Evolutionary conservation across 2,797 vertebrate genomes (phyloP).

Genomic region (Hyperoplus lanceolatus): DNA sequence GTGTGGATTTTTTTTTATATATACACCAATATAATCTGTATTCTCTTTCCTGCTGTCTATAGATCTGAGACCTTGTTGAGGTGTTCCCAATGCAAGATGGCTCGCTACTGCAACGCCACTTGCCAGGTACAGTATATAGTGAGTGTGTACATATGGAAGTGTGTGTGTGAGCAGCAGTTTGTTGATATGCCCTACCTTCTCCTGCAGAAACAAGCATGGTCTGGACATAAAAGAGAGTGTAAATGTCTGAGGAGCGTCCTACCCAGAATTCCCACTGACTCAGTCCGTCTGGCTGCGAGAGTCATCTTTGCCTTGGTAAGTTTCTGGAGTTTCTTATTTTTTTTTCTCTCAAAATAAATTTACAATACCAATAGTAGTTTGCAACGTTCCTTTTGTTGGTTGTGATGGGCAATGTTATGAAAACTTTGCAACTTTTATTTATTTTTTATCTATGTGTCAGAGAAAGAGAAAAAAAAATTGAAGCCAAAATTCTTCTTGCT

Average conservation of each 20-base stretch:
- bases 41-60: constrained; percentile 55
- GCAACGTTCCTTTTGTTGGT: background rate
- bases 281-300: constrained; percentile 91
- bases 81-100: constrained; percentile 93
- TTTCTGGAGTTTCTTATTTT: constrained; percentile 45
- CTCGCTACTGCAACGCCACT: constrained; percentile 89
- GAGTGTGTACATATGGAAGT: background rate
- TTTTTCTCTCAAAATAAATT: constrained; percentile 2
- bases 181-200: constrained; percentile 22
- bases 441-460: too few species aligned
- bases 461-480: background rate
- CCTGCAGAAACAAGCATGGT: constrained; percentile 91
- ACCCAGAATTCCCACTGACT: constrained; percentile 92
- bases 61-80: constrained; percentile 89
- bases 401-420: background rate
- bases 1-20: constrained; percentile 14
- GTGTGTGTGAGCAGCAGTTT: constrained; percentile 8
- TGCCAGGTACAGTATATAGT: constrained; percentile 90
- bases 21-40: background rate
- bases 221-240: constrained; percentile 92
- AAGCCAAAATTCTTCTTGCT: background rate
- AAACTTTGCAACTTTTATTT: too few species aligned
- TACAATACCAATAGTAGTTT: background rate
- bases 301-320: constrained; percentile 92
- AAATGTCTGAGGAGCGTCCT: constrained; percentile 87